Conservation (phyloP, 2,113 vertebrate species). For the Tachysurus fulvidraco region DNA sequence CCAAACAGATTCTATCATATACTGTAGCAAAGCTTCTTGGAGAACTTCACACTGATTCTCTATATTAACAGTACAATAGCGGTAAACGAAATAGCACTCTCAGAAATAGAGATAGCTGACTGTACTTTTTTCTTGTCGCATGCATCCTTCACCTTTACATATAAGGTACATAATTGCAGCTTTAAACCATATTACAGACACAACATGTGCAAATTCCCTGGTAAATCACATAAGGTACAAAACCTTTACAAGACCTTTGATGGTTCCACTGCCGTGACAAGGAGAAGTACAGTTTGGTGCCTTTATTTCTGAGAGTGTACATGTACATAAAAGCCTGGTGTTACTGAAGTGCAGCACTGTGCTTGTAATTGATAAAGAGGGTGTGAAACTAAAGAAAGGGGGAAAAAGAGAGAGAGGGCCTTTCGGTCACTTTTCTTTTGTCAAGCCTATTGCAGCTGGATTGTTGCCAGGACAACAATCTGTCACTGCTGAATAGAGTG, state of each 20-base stretch:
- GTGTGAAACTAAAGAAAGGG: background rate
- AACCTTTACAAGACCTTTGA: background rate
- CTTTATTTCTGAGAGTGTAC: background rate
- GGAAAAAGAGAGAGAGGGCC: background rate
- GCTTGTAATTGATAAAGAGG: conserved; percentile 23
- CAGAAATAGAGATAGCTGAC: background rate
- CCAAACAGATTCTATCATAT: background rate
- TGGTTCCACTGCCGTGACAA: background rate
- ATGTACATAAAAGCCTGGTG: background rate
- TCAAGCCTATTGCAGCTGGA: conserved; percentile 44
- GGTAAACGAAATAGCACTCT: background rate
- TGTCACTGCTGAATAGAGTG: conserved; percentile 54
- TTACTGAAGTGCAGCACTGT: conserved; percentile 3
- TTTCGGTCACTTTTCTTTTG: conserved; percentile 25
- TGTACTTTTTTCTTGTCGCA: background rate
- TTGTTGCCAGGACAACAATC: conserved; percentile 74
- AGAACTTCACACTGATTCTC: background rate
- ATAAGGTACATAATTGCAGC: background rate
- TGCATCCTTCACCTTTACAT: background rate
- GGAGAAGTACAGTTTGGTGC: background rate
- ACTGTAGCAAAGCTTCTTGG: background rate
- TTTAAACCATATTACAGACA: background rate
- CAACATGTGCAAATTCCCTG: background rate
- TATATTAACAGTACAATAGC: background rate
- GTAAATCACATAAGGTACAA: background rate